phyloP scores from a whole-genome alignment of 2,888 invertebrate species.

The Mactromeris polynyma region DNA sequence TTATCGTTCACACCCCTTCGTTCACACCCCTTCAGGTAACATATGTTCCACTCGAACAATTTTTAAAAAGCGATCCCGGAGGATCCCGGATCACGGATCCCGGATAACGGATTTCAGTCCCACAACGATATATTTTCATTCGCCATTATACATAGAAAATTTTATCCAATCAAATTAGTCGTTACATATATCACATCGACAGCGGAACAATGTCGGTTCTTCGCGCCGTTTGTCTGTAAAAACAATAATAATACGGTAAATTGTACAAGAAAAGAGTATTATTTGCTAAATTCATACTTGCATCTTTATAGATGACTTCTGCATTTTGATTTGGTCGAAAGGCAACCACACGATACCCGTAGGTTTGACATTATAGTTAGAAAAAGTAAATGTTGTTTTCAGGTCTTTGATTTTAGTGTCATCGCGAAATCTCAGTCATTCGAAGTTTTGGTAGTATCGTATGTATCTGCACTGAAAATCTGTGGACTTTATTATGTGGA shows the following conservation, averaged over 20 bases:
- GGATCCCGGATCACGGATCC: no score
- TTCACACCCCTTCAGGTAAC: no score
- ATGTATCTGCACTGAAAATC: not conserved
- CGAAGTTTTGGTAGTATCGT: not conserved
- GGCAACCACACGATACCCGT: not conserved
- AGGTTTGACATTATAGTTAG: not conserved
- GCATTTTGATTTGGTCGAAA: not conserved
- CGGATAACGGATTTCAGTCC: no score
- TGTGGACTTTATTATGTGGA: not conserved
- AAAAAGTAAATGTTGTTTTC: not conserved
- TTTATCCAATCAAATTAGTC: conserved; percentile 47
- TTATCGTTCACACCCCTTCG: no score
- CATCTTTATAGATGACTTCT: not conserved
- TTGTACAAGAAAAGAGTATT: not conserved
- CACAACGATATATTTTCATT: not conserved
- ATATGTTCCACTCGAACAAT: no score
- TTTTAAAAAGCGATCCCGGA: no score
- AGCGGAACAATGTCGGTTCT: conserved; percentile 63
- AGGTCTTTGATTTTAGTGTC: conserved; percentile 2
- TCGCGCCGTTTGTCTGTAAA: conserved; percentile 72
- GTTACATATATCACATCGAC: conserved; percentile 49
- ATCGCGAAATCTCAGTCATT: not conserved
- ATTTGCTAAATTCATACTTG: not conserved
- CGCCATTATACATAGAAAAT: not conserved
- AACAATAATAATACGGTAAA: conserved; percentile 28